Evolutionary conservation across 2,888 invertebrate genomes (phyloP), one percentile per base, ranked within the genome.

Genomic region (Ectobius pallidus): DNA sequence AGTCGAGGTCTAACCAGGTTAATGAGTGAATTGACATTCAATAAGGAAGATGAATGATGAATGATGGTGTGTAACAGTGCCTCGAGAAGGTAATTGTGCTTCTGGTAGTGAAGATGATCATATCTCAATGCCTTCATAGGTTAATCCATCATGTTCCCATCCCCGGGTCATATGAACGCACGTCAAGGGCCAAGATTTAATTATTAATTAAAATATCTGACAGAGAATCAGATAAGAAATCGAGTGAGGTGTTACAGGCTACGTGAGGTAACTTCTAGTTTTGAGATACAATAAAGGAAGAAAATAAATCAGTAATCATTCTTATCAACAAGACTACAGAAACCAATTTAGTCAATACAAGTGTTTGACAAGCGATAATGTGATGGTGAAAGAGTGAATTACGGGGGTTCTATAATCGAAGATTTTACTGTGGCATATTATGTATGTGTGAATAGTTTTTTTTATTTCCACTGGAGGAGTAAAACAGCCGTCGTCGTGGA

Each of bases 151-250:
- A 58, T 58, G 14, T 25, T 34, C 34, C 34, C 34, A 34, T 11
- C 52, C 3, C 32, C n/a, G n/a, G n/a, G n/a, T n/a, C 0, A 20
- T 16, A 25, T n/a, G 6, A 58, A 27, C 16, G 1, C 18, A 30
- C 30, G 30, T 58, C 30, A 55, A 4, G 25, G 25, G 25, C 27
- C 11, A 55, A 55, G 7, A 2, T 58, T n/a, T 58, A 58, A 58
- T 58, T 58, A 58, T 58, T 32, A 58, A 58, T 58, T 58, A 58
- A 25, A 58, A 27, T 30, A 58, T 27, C n/a, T 58, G 58, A n/a
- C 58, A 30, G 30, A 14, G 4, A 55, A 55, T 55, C 55, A 55
- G 55, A 55, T n/a, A 30, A 58, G 25, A 52, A 9, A n/a, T n/a
- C n/a, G 4, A 32, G n/a, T 58, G 58, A 25, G 1, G 3, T 58